Conservation (phyloP, 2,797 vertebrate genomes). For the Synanceia verrucosa region DNA sequence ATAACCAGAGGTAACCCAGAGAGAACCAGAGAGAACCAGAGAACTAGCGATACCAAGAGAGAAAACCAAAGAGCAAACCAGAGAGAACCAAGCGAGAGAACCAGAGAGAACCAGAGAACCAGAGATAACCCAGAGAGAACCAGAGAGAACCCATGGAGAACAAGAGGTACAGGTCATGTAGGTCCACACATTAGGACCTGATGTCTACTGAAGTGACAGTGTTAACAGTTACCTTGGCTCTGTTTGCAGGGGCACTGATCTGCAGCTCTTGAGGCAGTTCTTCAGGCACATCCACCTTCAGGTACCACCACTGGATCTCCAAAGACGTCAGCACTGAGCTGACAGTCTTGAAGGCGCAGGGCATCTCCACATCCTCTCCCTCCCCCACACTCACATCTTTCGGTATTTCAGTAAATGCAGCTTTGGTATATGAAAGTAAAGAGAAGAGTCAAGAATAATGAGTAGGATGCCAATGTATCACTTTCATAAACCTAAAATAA, state of each 20-base stretch:
- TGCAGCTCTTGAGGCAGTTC: constrained; percentile 88
- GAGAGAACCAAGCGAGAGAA: too few relatives aligned
- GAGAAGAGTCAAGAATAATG: constrained; percentile 23
- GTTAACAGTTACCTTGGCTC: constrained; percentile 85
- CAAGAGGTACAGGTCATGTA: too few relatives aligned
- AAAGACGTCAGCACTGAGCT: constrained; percentile 90
- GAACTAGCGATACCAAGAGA: too few relatives aligned
- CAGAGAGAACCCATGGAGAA: too few relatives aligned
- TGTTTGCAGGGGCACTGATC: constrained; percentile 86
- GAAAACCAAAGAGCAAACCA: too few relatives aligned
- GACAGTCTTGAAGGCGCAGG: constrained; percentile 92
- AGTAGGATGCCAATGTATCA: not conserved
- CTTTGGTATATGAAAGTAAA: constrained; percentile 66
- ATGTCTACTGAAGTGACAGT: not conserved
- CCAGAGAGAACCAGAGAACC: too few relatives aligned
- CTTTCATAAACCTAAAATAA: not conserved
- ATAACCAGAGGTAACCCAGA: too few relatives aligned
- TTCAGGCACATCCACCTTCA: constrained; percentile 86
- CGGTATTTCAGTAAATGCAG: constrained; percentile 94
- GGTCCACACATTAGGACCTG: not conserved
- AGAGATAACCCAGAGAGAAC: too few relatives aligned
- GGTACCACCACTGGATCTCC: constrained; percentile 98
- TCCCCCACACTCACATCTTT: constrained; percentile 93
- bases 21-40: too few relatives aligned
- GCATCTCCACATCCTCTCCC: constrained; percentile 96